phyloP scores from a whole-genome alignment of 2,113 vertebrate species.

The Hypanus sabinus region DNA sequence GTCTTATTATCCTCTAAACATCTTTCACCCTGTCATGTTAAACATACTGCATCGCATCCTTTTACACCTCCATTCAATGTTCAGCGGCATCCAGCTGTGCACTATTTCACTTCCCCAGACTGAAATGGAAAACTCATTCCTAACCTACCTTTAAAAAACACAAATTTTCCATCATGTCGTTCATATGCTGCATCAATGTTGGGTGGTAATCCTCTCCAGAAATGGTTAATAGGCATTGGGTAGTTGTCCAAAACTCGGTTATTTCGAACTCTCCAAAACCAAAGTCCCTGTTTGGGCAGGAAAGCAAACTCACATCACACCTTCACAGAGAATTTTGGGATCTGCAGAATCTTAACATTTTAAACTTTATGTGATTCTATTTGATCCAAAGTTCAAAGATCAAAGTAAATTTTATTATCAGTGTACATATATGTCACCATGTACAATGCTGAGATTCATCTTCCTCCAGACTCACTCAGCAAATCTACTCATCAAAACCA shows the following conservation, averaged over 20 bases:
- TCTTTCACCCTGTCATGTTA: background rate
- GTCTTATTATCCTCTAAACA: too few relatives aligned
- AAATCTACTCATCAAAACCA: background rate
- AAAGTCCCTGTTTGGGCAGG: slow-evolving; percentile 64
- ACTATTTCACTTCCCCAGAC: background rate
- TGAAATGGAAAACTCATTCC: background rate
- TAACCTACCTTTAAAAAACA: slow-evolving; percentile 90
- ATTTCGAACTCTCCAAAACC: slow-evolving; percentile 91
- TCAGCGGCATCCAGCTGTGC: too few relatives aligned
- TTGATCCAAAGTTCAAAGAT: background rate
- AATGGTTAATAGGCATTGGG: slow-evolving; percentile 88
- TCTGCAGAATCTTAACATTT: background rate
- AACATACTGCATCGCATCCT: background rate
- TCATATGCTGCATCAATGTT: slow-evolving; percentile 86
- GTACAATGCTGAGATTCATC: too few relatives aligned
- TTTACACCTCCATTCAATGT: too few relatives aligned
- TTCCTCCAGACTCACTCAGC: too few relatives aligned
- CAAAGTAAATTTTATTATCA: too few relatives aligned
- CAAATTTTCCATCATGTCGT: slow-evolving; percentile 83
- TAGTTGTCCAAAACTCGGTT: slow-evolving; percentile 90
- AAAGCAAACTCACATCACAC: background rate
- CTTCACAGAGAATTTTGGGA: background rate
- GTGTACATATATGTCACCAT: too few relatives aligned
- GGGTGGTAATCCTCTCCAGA: slow-evolving; percentile 81
- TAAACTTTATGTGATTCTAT: background rate